Percentiles rank a stretch among this genome's conserved stretches.
These are phyloP conservation scores for Musca domestica DNA, from an alignment of 1,140 invertebrate species.

Conservation along the genomic window DNA sequence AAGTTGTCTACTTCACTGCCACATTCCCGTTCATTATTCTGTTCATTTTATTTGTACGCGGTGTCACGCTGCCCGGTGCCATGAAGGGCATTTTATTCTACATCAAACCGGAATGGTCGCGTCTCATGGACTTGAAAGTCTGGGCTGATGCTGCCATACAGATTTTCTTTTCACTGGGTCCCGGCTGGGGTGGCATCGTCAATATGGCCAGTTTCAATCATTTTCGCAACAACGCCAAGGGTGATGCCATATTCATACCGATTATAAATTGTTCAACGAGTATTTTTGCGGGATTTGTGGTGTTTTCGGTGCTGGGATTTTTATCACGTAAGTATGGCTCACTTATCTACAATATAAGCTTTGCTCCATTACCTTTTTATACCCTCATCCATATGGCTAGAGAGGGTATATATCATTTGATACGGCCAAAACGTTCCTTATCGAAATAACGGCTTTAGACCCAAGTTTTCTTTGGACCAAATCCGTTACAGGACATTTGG, in stretches of 20 bases:
- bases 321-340: conserved; percentile 64
- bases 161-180: conserved; percentile 89
- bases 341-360: too few species aligned
- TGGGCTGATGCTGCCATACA: conserved; percentile 91
- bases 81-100: conserved; percentile 77
- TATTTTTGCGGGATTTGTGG: conserved; percentile 89
- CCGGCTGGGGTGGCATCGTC: conserved; percentile 87
- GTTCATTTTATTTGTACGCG: conserved; percentile 68
- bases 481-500: too few species aligned
- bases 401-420: too few species aligned
- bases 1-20: conserved; percentile 83
- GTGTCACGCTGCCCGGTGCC: conserved; percentile 76
- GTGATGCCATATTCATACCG: conserved; percentile 72
- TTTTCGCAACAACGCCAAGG: conserved; percentile 73
- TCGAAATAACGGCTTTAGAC: too few species aligned
- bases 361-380: too few species aligned
- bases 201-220: conserved; percentile 89
- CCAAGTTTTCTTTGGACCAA: too few species aligned
- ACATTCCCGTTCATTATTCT: conserved; percentile 82
- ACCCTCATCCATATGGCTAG: too few species aligned
- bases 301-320: conserved; percentile 92
- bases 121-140: conserved; percentile 68
- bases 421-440: too few species aligned
- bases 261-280: conserved; percentile 84
- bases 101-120: conserved; percentile 77